phyloP scores from a whole-genome alignment of 2,888 invertebrate species.

The Dryomyza anilis region DNA sequence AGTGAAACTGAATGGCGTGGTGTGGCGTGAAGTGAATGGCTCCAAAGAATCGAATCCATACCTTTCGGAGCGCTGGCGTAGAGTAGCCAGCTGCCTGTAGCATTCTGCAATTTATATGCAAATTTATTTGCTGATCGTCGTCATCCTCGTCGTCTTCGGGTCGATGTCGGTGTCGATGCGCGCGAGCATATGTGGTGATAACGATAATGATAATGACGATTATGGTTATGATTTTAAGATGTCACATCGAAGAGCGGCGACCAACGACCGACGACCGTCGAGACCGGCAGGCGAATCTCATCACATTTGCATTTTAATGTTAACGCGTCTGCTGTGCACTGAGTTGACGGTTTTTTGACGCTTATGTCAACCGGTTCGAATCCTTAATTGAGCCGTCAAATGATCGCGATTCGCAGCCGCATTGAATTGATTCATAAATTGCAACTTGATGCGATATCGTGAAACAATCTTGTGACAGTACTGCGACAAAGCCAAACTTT shows the following conservation, averaged over 20 bases:
- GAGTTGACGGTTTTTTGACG: slow-evolving; percentile 18
- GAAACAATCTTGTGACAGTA: no score
- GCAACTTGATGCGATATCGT: not conserved
- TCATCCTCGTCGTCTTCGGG: not conserved
- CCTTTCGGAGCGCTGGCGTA: no score
- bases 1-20: no score
- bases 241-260: slow-evolving; percentile 18
- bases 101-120: slow-evolving; percentile 21
- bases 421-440: not conserved
- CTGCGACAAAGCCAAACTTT: no score
- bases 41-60: no score
- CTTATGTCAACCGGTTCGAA: slow-evolving; percentile 8
- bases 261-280: not conserved
- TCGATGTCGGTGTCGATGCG: not conserved
- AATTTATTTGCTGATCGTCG: slow-evolving; percentile 15
- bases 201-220: slow-evolving; percentile 34
- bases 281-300: not conserved
- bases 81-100: slow-evolving; percentile 6
- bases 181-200: slow-evolving; percentile 32
- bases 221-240: slow-evolving; percentile 28
- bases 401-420: slow-evolving; percentile 27
- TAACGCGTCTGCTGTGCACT: slow-evolving; percentile 14
- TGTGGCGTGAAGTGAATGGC: no score
- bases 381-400: slow-evolving; percentile 15
- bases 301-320: slow-evolving; percentile 22